Evolutionary conservation across 2,888 invertebrate genomes (phyloP).

Genomic region (Urechis unicinctus): DNA sequence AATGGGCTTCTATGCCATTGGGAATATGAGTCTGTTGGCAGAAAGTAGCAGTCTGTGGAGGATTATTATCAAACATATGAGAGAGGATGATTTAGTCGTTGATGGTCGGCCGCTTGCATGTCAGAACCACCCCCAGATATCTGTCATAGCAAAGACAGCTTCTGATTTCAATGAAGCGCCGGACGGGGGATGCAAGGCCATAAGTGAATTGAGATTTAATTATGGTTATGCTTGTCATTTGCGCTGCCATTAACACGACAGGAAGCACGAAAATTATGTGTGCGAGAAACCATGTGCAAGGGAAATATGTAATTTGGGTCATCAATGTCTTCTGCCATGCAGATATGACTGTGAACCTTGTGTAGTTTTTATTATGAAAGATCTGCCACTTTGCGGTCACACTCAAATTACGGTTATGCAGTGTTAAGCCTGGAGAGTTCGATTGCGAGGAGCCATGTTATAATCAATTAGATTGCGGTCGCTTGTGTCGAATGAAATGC

Average conservation of each 20-base stretch:
- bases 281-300: constrained; percentile 21
- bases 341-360: neutral
- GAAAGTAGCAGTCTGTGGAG: constrained; percentile 10
- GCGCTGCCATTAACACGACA: constrained; percentile 60
- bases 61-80: neutral
- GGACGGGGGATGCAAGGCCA: constrained; percentile 57
- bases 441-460: constrained; percentile 27
- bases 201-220: constrained; percentile 54
- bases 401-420: constrained; percentile 26
- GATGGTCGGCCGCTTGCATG: constrained; percentile 21
- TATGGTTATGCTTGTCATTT: constrained; percentile 63
- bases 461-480: constrained; percentile 21
- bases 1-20: constrained; percentile 40
- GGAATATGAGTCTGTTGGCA: constrained; percentile 31
- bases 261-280: constrained; percentile 53
- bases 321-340: constrained; percentile 1
- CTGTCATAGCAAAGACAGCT: neutral
- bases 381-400: constrained; percentile 33
- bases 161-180: constrained; percentile 22
- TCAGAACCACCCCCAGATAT: constrained; percentile 25
- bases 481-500: constrained; percentile 20
- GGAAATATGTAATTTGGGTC: constrained; percentile 2
- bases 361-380: constrained; percentile 15
- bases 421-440: constrained; percentile 19
- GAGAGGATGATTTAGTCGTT: constrained; percentile 4